Conservation (phyloP, 1,140 invertebrate genomes). For the Listronotus oregonensis region DNA sequence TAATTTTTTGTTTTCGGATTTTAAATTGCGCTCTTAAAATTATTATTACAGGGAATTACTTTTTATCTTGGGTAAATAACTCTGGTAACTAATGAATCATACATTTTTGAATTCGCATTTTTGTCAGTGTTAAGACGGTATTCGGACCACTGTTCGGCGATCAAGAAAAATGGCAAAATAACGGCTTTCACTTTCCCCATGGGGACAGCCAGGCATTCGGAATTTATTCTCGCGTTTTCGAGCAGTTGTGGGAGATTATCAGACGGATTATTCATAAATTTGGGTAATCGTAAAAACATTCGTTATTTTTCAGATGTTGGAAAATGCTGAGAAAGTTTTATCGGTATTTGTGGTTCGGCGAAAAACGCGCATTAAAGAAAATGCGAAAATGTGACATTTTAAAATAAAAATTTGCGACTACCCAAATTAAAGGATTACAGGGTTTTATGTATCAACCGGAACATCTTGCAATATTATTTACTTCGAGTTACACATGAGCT, state of each 20-base stretch:
- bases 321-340: slow-evolving; percentile 21
- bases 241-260: slow-evolving; percentile 27
- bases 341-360: slow-evolving; percentile 5
- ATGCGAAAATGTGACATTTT: slow-evolving; percentile 3
- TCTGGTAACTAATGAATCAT: no score
- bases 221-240: slow-evolving; percentile 24
- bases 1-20: no score
- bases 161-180: slow-evolving; percentile 27
- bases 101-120: no score
- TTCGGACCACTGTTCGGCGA: slow-evolving; percentile 2
- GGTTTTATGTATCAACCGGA: no score
- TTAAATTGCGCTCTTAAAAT: no score
- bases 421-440: no score
- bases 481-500: no score
- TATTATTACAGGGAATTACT: no score
- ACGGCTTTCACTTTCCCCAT: slow-evolving; percentile 11
- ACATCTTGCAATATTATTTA: no score
- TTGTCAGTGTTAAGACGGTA: no score
- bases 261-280: slow-evolving; percentile 35
- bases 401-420: neutral
- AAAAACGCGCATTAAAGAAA: neutral
- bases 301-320: slow-evolving; percentile 32
- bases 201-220: slow-evolving; percentile 1
- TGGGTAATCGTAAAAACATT: slow-evolving; percentile 34
- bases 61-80: no score